Evolutionary conservation across 2,888 invertebrate genomes (phyloP), one percentile per base, ranked within the genome.

Genomic region (Phyto melanocephala): DNA sequence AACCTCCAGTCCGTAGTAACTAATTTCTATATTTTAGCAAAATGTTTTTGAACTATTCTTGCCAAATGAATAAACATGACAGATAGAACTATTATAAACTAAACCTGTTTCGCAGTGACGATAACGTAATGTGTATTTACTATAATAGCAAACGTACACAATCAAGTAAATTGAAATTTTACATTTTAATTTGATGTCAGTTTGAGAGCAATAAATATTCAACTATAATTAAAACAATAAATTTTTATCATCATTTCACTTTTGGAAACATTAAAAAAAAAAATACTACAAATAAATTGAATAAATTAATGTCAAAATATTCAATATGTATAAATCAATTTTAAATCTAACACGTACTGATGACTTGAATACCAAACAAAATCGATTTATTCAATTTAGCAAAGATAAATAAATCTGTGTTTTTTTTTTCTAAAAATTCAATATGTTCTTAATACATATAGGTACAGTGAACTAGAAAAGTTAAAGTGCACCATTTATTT

Each of bases 181-280:
- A 37, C 45, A 70, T 40, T 56, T 78, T 24, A 60, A 74, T 63
- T 78, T 75, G 20, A 58, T 78, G 54, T 50, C 65, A 62, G 37
- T 33, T 67, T 17, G 74, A 35, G 13, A 63, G 17, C 35, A 40
- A 74, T 81, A 77, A 63, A 77, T 72, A 62, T 65, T 56, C 40
- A 56, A 58, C 35, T 60, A 52, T 56, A 56, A 62, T 54, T 67
- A 67, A 67, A 62, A 47, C 50, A 68, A 78, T 68, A 63, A 74
- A 70, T 74, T 77, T 68, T 40, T 77, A 70, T 81, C 33, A 63
- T 45, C 20, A 63, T 40, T 20, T 40, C 3, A 65, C 6, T 45
- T 56, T 75, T 10, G 22, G 11, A 54, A 33, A 13, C 0, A 37
- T 24, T 17, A 13, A 67, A 50, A 15, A 15, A 22, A 0, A 8